Percentiles rank a stretch among this genome's conserved stretches.
Evolutionary conservation across 2,888 invertebrate genomes (phyloP).

Genomic region (Lottia scabra): DNA sequence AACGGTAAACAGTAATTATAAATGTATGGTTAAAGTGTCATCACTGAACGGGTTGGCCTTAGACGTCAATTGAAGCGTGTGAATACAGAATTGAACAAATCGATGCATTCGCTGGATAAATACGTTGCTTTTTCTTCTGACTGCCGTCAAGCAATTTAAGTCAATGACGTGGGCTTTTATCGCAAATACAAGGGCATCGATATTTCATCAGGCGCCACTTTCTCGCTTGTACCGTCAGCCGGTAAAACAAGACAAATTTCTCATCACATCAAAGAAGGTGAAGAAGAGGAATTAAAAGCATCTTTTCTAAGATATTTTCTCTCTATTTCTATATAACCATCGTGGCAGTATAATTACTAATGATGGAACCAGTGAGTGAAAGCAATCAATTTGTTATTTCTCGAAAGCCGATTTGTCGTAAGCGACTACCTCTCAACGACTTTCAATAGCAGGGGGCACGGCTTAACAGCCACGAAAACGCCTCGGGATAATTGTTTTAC

Average conservation of each 20-base stretch:
- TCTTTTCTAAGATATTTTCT: slow-evolving; percentile 20
- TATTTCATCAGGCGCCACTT: slow-evolving; percentile 21
- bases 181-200: slow-evolving; percentile 20
- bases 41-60: neutral
- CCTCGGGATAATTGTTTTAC: slow-evolving; percentile 2
- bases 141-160: slow-evolving; percentile 12
- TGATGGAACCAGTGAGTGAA: neutral
- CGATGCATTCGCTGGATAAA: neutral
- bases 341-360: neutral
- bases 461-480: neutral
- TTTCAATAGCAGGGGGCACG: neutral
- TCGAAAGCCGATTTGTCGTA: slow-evolving; percentile 4
- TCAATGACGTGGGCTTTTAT: slow-evolving; percentile 22
- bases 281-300: slow-evolving; percentile 30
- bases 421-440: slow-evolving; percentile 4
- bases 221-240: slow-evolving; percentile 16
- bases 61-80: slow-evolving; percentile 1
- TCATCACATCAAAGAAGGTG: slow-evolving; percentile 26
- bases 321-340: neutral
- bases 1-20: neutral
- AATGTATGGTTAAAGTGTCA: neutral
- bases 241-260: slow-evolving; percentile 22
- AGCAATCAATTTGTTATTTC: slow-evolving; percentile 3
- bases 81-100: neutral
- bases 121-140: neutral